Base-by-base conservation (phyloP, 2,113 vertebrate genomes). In the Upupa epops region DNA sequence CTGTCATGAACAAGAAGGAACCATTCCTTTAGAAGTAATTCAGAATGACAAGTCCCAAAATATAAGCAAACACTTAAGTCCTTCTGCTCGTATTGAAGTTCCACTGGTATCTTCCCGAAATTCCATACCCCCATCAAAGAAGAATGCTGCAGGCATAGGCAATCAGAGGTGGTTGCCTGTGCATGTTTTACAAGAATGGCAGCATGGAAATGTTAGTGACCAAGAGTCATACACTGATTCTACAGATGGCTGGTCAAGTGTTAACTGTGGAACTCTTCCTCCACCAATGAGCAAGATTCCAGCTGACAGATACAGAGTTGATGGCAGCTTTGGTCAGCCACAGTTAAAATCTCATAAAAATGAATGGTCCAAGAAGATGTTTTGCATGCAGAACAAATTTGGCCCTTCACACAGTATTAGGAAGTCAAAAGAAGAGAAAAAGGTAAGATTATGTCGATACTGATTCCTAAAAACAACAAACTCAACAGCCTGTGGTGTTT, bases 281-380 rank as follows among this genome's bases (percentile, higher is more conserved):
- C 99, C 99, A 0, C 99, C 99, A 45, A 99, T 99, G 99, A 99
- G 36, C 90, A 99, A 99, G 97, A 99, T 99, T 66, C 99, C 99
- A 0, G 99, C 99, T 1, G 99, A 99, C 96, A 98, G 99, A 73
- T 99, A 99, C 96, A 95, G 99, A 66, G 97, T 99, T 0, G 98
- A 98, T 11, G 98, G 98, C 88, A 98, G 90, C 94, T 98, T 98
- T 76, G 97, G 94, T 37, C 98, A 98, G 54, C 97, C 97, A 1
- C 97, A 97, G 6, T 97, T 98, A 29, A 94, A 96, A 9, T 66
- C 96, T 52, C 98, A 98, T 74, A 99, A 98, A 83, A 98, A 98
- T 48, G 98, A 99, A 91, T 98, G 98, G 98, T 95, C 99, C 51
- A 98, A 98, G 96, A 99, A 98, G 96, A 96, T 98, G 48, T 98